phyloP scores from a whole-genome alignment of 37 sponge, comb jelly and placozoan species.

The Eunapius fragilis region DNA sequence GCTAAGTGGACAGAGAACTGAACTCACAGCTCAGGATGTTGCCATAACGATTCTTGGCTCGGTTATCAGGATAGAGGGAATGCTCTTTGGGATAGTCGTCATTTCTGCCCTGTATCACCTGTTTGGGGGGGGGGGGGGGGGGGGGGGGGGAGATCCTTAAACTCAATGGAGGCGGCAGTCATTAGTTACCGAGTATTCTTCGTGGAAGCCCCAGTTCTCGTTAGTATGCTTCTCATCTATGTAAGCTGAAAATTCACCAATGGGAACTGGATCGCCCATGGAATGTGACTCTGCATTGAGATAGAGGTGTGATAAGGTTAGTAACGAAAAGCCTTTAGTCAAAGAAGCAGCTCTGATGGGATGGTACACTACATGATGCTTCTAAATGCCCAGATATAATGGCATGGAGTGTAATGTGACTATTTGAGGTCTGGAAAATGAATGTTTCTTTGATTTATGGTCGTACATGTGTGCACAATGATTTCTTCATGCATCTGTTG shows the following conservation, averaged over 20 bases:
- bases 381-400: too few relatives aligned
- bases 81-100: not conserved
- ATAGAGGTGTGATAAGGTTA: too few relatives aligned
- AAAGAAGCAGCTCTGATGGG: too few relatives aligned
- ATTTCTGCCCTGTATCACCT: not conserved
- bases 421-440: too few relatives aligned
- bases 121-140: not conserved
- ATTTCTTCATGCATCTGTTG: too few relatives aligned
- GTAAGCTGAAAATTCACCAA: conserved; percentile 23
- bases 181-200: conserved; percentile 62
- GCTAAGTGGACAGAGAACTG: not conserved
- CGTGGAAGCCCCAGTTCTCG: conserved; percentile 64
- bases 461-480: too few relatives aligned
- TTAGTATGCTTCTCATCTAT: conserved; percentile 57
- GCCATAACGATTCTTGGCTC: conserved; percentile 75
- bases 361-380: too few relatives aligned
- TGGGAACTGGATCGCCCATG: conserved; percentile 26
- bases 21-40: conserved; percentile 85
- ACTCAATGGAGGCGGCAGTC: not conserved
- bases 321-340: too few relatives aligned
- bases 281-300: not conserved
- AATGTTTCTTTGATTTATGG: too few relatives aligned
- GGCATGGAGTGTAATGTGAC: too few relatives aligned
- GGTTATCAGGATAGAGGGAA: conserved; percentile 65
- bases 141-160: not conserved